phyloP scores from a whole-genome alignment of 2,113 vertebrate genomes.

The Lepidiolamprologus cunningtoni region DNA sequence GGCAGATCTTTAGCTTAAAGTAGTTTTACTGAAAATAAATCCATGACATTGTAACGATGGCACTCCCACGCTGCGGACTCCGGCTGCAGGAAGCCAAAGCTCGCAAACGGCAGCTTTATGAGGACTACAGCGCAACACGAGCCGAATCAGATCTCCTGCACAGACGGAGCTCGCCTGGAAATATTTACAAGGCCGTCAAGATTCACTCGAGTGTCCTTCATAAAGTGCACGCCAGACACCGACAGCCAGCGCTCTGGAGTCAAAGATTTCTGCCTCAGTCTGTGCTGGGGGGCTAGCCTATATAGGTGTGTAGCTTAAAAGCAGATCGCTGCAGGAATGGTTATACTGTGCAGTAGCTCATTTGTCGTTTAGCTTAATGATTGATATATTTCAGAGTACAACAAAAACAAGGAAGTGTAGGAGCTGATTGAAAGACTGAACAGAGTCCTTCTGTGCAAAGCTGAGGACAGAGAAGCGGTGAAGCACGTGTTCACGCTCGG shows the following conservation, averaged over 20 bases:
- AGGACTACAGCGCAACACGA: not conserved
- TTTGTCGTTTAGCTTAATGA: slow-evolving; percentile 26
- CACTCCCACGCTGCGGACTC: not conserved
- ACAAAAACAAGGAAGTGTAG: not conserved
- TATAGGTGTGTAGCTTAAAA: not conserved
- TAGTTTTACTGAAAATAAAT: not conserved
- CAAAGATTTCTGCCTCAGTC: not conserved
- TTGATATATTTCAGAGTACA: slow-evolving; percentile 7
- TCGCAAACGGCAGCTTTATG: not conserved
- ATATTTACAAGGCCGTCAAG: not conserved
- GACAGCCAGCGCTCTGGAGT: not conserved
- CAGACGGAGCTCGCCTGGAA: not conserved
- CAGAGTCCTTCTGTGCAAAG: not conserved
- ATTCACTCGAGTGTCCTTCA: not conserved
- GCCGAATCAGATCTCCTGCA: not conserved
- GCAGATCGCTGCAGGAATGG: not conserved
- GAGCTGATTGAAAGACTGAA: not conserved
- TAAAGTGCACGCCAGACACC: not conserved
- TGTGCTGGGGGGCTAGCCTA: not conserved
- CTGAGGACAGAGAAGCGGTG: not conserved
- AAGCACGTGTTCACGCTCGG: not conserved
- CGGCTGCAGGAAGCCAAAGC: not conserved
- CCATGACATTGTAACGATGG: not conserved
- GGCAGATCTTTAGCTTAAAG: not conserved
- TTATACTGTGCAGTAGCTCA: not conserved